Conservation (phyloP, 1,140 invertebrate genomes). For the Drosophila ercepeae region DNA sequence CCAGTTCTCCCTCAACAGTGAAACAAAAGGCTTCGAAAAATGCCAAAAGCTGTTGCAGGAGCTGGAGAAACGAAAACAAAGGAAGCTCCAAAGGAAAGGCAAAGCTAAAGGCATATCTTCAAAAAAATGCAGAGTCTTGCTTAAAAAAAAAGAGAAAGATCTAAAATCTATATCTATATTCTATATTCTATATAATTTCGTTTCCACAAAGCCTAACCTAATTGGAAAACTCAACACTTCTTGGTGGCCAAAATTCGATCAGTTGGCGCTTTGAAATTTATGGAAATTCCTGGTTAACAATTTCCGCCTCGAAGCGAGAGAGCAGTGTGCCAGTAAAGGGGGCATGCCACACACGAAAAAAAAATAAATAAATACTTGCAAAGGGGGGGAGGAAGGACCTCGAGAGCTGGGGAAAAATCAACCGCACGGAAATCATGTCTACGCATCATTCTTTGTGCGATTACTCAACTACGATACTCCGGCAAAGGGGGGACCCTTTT, state of each 20-base stretch:
- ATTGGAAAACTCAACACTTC: no score
- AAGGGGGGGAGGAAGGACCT: neutral
- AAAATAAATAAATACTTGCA: neutral
- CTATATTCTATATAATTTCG: no score
- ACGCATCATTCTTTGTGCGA: constrained; percentile 82
- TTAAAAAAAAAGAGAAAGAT: no score
- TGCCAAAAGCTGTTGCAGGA: no score
- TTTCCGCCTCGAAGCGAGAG: constrained; percentile 31
- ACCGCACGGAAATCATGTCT: constrained; percentile 82
- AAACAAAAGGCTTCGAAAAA: constrained; percentile 4
- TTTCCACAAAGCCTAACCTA: no score
- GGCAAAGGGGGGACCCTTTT: neutral
- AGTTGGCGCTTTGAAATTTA: no score
- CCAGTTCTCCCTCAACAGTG: constrained; percentile 30
- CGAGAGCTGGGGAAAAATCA: constrained; percentile 72
- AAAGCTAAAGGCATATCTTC: no score
- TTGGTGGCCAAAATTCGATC: no score
- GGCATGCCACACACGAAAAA: neutral
- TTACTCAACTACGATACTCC: constrained; percentile 47
- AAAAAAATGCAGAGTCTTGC: no score
- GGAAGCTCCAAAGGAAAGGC: no score
- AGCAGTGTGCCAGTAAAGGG: constrained; percentile 26
- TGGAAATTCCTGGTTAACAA: constrained; percentile 39
- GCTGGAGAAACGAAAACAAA: no score
- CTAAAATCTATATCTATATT: no score